Percentiles rank a stretch among this genome's conserved stretches.
Conservation (phyloP, 2,888 invertebrate genomes). For the Cephus sareptanus region DNA sequence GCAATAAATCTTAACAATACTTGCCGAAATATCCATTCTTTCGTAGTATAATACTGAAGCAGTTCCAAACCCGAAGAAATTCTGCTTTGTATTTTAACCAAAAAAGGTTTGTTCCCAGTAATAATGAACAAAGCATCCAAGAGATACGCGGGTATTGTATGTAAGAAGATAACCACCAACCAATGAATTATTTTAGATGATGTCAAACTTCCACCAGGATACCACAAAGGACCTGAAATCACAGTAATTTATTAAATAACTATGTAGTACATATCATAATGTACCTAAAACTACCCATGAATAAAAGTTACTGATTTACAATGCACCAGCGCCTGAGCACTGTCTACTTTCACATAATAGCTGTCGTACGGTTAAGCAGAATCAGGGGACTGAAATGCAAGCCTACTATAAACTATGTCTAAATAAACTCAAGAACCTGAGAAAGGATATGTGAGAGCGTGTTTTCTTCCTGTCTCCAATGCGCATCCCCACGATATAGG, state of each 20-base stretch:
- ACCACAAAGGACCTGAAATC: slow-evolving; percentile 56
- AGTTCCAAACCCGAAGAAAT: slow-evolving; percentile 74
- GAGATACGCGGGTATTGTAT: slow-evolving; percentile 81
- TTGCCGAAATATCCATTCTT: slow-evolving; percentile 80
- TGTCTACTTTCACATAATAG: background rate
- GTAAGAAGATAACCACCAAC: slow-evolving; percentile 77
- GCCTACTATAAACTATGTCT: background rate
- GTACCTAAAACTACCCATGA: background rate
- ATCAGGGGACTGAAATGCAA: background rate
- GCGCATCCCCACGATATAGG: slow-evolving; percentile 88
- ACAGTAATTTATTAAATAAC: background rate
- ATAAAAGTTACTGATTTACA: background rate
- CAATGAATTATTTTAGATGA: slow-evolving; percentile 75
- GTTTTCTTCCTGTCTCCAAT: slow-evolving; percentile 74
- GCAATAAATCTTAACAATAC: slow-evolving; percentile 4
- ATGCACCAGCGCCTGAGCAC: background rate
- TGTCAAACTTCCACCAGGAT: slow-evolving; percentile 77
- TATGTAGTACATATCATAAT: background rate
- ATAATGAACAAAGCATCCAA: slow-evolving; percentile 77
- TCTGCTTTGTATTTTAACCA: slow-evolving; percentile 74
- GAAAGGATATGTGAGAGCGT: slow-evolving; percentile 72
- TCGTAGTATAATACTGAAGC: slow-evolving; percentile 83
- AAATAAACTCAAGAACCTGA: slow-evolving; percentile 47
- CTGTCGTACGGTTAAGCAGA: background rate
- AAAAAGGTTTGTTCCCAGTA: slow-evolving; percentile 79